Conservation (phyloP, 2,113 vertebrate species). For the Orycteropus afer region DNA sequence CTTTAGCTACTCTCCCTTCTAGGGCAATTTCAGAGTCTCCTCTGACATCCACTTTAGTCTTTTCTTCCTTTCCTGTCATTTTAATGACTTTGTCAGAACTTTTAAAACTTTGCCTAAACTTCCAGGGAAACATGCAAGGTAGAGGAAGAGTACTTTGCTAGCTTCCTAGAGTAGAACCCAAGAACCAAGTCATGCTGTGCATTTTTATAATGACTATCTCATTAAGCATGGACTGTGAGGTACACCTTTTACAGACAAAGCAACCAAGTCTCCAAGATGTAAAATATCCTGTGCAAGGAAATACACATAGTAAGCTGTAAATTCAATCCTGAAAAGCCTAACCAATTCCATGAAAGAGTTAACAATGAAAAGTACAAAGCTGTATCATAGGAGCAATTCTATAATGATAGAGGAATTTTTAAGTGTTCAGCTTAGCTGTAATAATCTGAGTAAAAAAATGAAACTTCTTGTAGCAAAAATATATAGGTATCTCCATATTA, state of each 20-base stretch:
- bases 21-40: too few relatives aligned
- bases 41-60: too few relatives aligned
- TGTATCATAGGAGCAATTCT: neutral
- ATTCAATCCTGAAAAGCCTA: neutral
- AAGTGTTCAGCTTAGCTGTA: neutral
- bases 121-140: neutral
- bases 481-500: neutral
- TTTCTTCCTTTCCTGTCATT: too few relatives aligned
- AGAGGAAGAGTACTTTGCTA: neutral
- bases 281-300: neutral
- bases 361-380: neutral
- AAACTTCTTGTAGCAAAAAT: neutral
- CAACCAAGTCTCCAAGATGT: neutral
- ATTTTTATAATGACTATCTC: neutral
- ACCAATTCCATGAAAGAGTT: neutral
- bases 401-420: neutral
- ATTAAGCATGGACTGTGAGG: neutral
- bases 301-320: neutral
- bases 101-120: neutral
- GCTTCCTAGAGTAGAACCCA: neutral
- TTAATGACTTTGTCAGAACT: neutral
- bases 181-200: neutral
- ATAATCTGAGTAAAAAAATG: neutral
- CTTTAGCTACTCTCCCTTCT: too few relatives aligned
- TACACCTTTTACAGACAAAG: neutral